Conservation (phyloP, 2,797 vertebrate genomes). For the Pachyuromys duprasi region DNA sequence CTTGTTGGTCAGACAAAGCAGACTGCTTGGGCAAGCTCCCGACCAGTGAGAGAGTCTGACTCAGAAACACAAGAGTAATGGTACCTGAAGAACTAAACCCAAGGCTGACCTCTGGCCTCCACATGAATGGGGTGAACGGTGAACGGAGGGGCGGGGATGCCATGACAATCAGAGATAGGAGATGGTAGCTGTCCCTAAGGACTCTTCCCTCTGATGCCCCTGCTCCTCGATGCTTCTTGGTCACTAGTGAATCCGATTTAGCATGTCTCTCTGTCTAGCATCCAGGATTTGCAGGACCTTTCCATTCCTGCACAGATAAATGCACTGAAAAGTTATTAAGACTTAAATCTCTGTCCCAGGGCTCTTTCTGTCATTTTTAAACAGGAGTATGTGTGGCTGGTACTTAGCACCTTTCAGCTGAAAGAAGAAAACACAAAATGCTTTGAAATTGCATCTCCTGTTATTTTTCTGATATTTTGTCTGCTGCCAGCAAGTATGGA, state of each 20-base stretch:
- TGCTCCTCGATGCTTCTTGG: background rate
- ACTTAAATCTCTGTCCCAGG: background rate
- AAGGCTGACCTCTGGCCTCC: background rate
- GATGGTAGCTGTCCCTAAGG: background rate
- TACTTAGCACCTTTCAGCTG: background rate
- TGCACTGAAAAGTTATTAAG: constrained; percentile 42
- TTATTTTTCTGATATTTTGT: constrained; percentile 39
- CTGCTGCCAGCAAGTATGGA: background rate
- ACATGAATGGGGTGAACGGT: too few relatives aligned
- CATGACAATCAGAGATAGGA: background rate
- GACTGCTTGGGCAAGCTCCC: background rate
- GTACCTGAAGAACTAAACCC: background rate
- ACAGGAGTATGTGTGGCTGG: background rate
- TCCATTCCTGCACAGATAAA: background rate
- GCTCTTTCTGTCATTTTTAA: constrained; percentile 6
- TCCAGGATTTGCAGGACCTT: background rate
- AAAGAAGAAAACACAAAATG: constrained; percentile 1
- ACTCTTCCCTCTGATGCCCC: background rate
- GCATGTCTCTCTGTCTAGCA: background rate
- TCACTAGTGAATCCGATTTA: background rate
- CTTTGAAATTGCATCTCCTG: constrained; percentile 29
- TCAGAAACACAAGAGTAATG: background rate
- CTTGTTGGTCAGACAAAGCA: background rate
- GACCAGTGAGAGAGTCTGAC: background rate
- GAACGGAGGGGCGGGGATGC: background rate